Conservation (phyloP, 2,113 vertebrate species). For the Natator depressus region DNA sequence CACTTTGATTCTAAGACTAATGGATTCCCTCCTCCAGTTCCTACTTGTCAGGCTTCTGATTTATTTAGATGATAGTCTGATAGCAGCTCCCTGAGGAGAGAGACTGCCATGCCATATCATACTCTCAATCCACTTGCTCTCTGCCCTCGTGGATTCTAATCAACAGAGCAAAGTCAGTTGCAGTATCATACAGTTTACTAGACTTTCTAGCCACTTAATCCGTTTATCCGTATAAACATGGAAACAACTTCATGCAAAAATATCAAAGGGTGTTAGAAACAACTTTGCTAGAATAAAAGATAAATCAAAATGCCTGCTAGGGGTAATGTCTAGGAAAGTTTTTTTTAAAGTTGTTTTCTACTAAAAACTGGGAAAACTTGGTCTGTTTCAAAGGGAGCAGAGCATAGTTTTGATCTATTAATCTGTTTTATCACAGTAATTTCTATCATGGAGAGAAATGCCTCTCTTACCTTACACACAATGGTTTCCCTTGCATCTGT, state of each 20-base stretch:
- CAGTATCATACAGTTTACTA: not conserved
- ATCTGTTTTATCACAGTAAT: not conserved
- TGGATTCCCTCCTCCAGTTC: not conserved
- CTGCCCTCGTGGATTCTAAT: conserved; percentile 9
- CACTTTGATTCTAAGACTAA: conserved; percentile 6
- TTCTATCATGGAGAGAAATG: not conserved
- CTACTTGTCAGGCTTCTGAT: not conserved
- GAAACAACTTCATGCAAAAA: conserved; percentile 2
- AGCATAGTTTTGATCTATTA: not conserved
- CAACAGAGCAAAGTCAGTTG: not conserved
- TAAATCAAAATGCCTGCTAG: not conserved
- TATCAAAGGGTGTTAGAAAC: not conserved
- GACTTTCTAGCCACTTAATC: conserved; percentile 16
- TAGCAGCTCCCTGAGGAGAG: not conserved
- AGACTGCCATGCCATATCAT: not conserved
- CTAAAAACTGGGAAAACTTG: not conserved
- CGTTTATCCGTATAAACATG: conserved; percentile 28
- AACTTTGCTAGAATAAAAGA: conserved; percentile 7
- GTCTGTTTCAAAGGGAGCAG: not conserved
- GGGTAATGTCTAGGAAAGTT: not conserved
- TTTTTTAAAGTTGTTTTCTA: not conserved
- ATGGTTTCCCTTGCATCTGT: not conserved
- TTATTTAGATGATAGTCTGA: not conserved
- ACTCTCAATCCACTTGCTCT: not conserved
- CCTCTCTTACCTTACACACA: not conserved